Percentiles rank a stretch among this genome's conserved stretches.
phyloP scores from a whole-genome alignment of 2,888 invertebrate genomes.

The Barypeithes pellucidus region DNA sequence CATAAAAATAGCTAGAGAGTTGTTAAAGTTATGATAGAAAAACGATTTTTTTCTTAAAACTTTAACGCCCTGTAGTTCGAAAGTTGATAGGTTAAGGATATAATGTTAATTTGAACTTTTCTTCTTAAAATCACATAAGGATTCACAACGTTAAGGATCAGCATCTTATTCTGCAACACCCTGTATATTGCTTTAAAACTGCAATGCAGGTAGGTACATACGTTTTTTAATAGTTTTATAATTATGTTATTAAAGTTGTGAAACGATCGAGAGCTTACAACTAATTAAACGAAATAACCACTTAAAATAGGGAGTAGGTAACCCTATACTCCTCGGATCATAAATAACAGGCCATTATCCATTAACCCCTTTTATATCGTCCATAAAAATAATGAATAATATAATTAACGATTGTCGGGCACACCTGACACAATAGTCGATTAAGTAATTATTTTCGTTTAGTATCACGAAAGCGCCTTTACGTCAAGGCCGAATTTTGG shows the following conservation, averaged over 20 bases:
- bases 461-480: slow-evolving; percentile 6
- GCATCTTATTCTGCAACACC: too few species aligned
- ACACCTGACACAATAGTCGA: slow-evolving; percentile 37
- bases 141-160: too few species aligned
- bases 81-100: too few species aligned
- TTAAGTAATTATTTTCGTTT: slow-evolving; percentile 46
- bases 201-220: not conserved
- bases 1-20: too few species aligned
- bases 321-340: too few species aligned
- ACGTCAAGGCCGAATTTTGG: not conserved
- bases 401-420: slow-evolving; percentile 34
- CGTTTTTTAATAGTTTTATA: not conserved
- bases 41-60: too few species aligned
- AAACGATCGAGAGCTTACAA: not conserved
- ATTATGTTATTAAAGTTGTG: not conserved
- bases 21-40: too few species aligned
- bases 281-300: too few species aligned
- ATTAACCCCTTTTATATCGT: slow-evolving; percentile 16
- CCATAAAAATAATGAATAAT: slow-evolving; percentile 25
- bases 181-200: not conserved
- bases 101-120: too few species aligned
- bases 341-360: not conserved
- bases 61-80: too few species aligned
- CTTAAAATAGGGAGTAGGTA: too few species aligned
- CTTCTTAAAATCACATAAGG: too few species aligned